Evolutionary conservation across 2,113 vertebrate genomes (phyloP).

Genomic region (Lanius ludovicianus): DNA sequence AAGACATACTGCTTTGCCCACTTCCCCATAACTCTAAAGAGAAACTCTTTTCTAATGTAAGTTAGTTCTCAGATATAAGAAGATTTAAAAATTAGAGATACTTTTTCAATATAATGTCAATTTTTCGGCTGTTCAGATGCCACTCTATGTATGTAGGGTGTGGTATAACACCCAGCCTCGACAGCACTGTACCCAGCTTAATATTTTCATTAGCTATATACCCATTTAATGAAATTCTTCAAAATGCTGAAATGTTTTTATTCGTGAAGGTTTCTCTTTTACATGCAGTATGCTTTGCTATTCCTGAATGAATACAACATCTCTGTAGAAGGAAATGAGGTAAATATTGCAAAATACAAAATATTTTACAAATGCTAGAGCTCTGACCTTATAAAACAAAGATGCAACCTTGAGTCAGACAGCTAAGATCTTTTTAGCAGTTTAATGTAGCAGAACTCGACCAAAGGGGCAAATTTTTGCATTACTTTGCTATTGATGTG

Average conservation of each 20-base stretch:
- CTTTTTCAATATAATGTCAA: background rate
- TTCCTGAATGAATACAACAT: background rate
- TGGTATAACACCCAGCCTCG: background rate
- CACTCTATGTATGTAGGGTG: background rate
- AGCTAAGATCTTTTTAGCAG: constrained; percentile 27
- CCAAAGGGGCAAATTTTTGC: background rate
- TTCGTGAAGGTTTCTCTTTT: background rate
- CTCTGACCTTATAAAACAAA: constrained; percentile 25
- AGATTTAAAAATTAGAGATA: background rate
- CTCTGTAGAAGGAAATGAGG: background rate
- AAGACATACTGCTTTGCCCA: background rate
- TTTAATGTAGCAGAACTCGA: constrained; percentile 58
- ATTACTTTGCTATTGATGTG: constrained; percentile 11
- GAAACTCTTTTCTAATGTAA: background rate
- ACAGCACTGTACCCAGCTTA: background rate
- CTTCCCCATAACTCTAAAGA: background rate
- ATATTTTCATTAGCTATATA: background rate
- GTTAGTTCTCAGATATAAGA: background rate
- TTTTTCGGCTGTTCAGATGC: background rate
- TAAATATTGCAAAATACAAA: background rate
- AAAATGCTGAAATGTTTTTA: background rate
- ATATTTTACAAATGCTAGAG: background rate
- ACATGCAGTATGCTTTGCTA: background rate
- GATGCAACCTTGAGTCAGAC: constrained; percentile 1
- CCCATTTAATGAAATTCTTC: background rate